A percentile compares a stretch with the other conserved stretches of the same genome.
phyloP scores from a whole-genome alignment of 2,888 invertebrate genomes.

The Drosophila neotestacea region DNA sequence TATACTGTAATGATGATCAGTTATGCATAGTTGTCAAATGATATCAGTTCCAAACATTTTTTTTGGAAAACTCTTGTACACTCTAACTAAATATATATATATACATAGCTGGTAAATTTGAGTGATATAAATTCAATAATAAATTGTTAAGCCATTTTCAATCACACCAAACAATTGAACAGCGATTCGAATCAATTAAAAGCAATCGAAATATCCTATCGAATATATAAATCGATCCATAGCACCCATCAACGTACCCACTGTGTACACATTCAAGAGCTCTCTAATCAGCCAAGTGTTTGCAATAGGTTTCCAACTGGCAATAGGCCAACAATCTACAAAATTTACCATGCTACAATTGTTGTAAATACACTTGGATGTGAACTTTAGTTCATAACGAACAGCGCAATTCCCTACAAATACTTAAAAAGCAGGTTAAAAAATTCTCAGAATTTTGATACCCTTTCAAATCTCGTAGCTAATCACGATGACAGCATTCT shows the following conservation, averaged over 20 bases:
- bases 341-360: constrained; percentile 52
- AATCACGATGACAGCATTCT: constrained; percentile 21
- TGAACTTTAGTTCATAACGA: background rate
- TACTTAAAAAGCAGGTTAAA: background rate
- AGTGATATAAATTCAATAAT: constrained; percentile 76
- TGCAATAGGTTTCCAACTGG: constrained; percentile 25
- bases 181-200: constrained; percentile 80
- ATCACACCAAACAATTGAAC: constrained; percentile 82
- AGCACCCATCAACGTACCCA: background rate
- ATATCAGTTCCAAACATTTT: constrained; percentile 56
- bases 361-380: constrained; percentile 24
- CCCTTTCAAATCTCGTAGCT: background rate
- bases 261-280: constrained; percentile 26
- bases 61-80: background rate
- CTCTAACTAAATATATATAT: constrained; percentile 19
- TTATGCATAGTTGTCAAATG: constrained; percentile 63
- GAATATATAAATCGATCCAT: constrained; percentile 56
- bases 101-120: background rate
- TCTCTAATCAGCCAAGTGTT: constrained; percentile 50
- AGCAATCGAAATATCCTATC: constrained; percentile 78
- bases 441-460: background rate
- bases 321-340: constrained; percentile 48
- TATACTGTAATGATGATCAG: constrained; percentile 29
- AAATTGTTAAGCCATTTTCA: constrained; percentile 77
- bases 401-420: constrained; percentile 6